A percentile compares a stretch with the other conserved stretches of the same genome.
Conservation (phyloP, 2,113 vertebrate genomes). For the Zootoca vivipara region DNA sequence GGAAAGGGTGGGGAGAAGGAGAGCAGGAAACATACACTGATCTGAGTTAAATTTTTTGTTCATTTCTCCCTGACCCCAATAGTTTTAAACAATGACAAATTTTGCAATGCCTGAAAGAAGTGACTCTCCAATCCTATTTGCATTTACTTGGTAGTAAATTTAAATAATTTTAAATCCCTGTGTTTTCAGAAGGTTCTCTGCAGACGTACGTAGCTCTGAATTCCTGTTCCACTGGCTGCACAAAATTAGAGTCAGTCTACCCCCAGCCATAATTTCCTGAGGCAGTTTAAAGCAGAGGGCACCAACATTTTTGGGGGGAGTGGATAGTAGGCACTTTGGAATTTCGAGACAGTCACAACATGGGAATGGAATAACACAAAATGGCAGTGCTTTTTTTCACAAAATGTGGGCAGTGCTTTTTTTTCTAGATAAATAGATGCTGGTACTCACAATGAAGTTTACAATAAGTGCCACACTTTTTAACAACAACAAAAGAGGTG, state of each 20-base stretch:
- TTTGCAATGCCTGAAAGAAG: not conserved
- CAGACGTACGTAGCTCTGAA: not conserved
- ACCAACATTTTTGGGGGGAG: no score
- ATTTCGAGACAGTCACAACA: no score
- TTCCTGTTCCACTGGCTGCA: not conserved
- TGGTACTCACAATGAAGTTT: no score
- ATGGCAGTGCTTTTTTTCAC: no score
- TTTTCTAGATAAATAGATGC: no score
- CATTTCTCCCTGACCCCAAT: slow-evolving; percentile 28
- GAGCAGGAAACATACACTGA: slow-evolving; percentile 4
- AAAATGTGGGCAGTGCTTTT: no score
- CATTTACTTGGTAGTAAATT: not conserved
- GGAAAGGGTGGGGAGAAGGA: not conserved
- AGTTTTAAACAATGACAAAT: not conserved
- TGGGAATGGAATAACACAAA: no score
- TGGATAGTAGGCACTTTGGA: no score
- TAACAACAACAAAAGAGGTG: no score
- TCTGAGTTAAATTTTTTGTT: slow-evolving; percentile 42
- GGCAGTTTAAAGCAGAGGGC: not conserved
- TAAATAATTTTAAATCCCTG: no score
- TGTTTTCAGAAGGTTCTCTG: not conserved
- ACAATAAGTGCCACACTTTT: no score
- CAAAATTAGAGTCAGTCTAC: not conserved
- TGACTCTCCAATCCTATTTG: not conserved
- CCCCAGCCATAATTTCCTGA: not conserved